Percentiles rank a stretch among this genome's conserved stretches.
Conservation (phyloP, 1,140 invertebrate genomes). For the Drosophila sproati region DNA sequence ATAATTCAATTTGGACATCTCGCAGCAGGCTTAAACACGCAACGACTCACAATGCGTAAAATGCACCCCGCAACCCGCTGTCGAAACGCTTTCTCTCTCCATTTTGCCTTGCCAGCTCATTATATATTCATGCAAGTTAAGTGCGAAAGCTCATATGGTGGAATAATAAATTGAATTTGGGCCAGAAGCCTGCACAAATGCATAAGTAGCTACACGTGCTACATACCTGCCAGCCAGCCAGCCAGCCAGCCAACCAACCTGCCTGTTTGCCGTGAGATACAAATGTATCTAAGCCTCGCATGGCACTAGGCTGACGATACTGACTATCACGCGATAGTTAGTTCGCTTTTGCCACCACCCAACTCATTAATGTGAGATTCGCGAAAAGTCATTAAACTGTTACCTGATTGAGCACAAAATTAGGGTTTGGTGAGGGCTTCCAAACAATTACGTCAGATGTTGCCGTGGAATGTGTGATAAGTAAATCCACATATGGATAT, state of each 20-base stretch:
- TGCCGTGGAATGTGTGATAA: background rate
- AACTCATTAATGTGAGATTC: background rate
- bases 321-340: constrained; percentile 10
- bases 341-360: no score
- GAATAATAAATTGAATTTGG: constrained; percentile 79
- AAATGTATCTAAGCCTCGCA: constrained; percentile 51
- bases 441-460: background rate
- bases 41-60: constrained; percentile 29
- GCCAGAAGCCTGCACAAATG: constrained; percentile 55
- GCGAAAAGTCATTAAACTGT: constrained; percentile 8
- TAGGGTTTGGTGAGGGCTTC: background rate
- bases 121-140: constrained; percentile 81
- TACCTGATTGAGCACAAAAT: background rate
- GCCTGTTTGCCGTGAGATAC: constrained; percentile 23
- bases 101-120: constrained; percentile 46
- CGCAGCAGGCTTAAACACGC: constrained; percentile 58
- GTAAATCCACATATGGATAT: background rate
- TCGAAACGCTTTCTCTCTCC: constrained; percentile 6
- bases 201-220: constrained; percentile 65
- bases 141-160: constrained; percentile 79
- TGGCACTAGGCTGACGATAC: background rate
- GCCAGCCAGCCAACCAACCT: background rate
- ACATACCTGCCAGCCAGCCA: background rate
- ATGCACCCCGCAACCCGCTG: constrained; percentile 9
- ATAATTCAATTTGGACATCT: constrained; percentile 75